Percentiles rank a stretch among this genome's conserved stretches.
Evolutionary conservation across 2,113 vertebrate species (phyloP).

Genomic region (Clarias macrocephalus): DNA sequence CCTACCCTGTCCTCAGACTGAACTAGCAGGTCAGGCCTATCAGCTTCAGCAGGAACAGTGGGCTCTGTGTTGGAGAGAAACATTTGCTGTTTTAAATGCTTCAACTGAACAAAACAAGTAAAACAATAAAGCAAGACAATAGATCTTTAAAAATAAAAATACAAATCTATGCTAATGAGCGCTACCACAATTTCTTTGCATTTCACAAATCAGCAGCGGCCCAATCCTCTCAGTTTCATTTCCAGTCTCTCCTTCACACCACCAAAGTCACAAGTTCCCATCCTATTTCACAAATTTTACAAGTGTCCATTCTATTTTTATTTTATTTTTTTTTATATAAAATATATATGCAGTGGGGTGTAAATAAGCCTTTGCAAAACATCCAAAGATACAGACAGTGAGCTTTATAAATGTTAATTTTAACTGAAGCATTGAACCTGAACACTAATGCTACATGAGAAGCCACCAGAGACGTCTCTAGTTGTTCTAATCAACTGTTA

Average conservation of each 20-base stretch:
- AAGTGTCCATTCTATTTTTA: no score
- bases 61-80: conserved; percentile 52
- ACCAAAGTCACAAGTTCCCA: background rate
- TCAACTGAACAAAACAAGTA: background rate
- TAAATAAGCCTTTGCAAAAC: background rate
- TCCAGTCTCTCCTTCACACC: background rate
- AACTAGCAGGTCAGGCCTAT: conserved; percentile 19
- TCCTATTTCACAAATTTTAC: background rate
- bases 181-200: background rate
- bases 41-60: conserved; percentile 34
- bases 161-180: background rate
- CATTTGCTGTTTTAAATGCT: background rate
- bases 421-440: background rate
- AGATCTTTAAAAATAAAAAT: background rate
- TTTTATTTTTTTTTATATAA: background rate
- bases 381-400: background rate
- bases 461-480: background rate
- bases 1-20: conserved; percentile 50
- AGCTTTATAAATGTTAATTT: background rate
- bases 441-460: background rate
- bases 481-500: background rate
- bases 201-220: background rate
- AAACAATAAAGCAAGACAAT: background rate
- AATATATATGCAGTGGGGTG: background rate
- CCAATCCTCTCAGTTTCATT: background rate